A percentile compares a stretch with the other conserved stretches of the same genome.
phyloP scores from a whole-genome alignment of 2,113 vertebrate species.

The Heterotilapia buettikoferi region DNA sequence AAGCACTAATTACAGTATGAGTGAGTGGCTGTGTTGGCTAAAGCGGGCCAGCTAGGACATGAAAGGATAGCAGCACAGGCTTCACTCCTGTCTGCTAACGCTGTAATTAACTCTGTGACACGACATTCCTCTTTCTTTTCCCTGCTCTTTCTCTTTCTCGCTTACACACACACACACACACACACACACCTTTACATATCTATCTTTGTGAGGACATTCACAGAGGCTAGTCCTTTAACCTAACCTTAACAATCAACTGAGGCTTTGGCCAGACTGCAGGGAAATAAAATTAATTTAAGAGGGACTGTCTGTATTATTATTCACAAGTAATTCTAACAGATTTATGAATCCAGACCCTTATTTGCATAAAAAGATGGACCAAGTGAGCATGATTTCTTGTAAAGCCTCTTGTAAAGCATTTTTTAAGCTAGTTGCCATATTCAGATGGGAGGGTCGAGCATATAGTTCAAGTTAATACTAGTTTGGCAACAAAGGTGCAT shows the following conservation, averaged over 20 bases:
- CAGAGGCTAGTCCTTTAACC: not conserved
- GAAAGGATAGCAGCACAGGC: slow-evolving; percentile 40
- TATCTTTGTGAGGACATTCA: not conserved
- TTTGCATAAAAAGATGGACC: not conserved
- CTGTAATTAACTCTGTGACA: slow-evolving; percentile 61
- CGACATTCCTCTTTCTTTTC: not conserved
- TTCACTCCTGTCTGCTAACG: slow-evolving; percentile 22
- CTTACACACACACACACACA: not conserved
- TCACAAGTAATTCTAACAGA: not conserved
- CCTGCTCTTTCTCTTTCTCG: not conserved
- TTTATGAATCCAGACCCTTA: not conserved
- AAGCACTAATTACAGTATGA: slow-evolving; percentile 65
- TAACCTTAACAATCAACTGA: not conserved
- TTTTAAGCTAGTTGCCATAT: not conserved
- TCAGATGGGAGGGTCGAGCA: not conserved
- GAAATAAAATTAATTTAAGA: not conserved
- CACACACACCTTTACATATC: not conserved
- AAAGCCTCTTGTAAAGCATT: accelerated
- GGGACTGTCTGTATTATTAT: not conserved
- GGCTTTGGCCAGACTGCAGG: not conserved
- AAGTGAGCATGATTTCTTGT: not conserved
- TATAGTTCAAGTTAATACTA: not conserved
- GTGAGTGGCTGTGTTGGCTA: slow-evolving; percentile 50
- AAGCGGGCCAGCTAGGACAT: slow-evolving; percentile 43
- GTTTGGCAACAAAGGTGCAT: not conserved